phyloP scores from a whole-genome alignment of 2,113 vertebrate species.

The Toxostoma redivivum region DNA sequence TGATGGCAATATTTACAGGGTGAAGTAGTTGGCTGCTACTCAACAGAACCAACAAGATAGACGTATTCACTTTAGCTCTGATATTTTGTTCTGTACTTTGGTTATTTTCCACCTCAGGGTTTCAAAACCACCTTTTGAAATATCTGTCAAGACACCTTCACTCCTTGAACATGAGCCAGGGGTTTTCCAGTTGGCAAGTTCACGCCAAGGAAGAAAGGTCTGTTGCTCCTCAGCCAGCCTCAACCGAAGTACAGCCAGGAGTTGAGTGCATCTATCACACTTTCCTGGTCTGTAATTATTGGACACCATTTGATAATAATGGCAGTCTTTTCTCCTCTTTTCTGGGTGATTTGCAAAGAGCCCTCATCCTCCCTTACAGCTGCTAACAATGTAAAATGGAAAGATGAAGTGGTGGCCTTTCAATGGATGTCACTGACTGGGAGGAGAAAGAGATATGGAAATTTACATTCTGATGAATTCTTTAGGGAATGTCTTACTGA shows the following conservation, averaged over 20 bases:
- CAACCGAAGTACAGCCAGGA: neutral
- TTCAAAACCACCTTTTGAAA: neutral
- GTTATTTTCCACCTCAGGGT: neutral
- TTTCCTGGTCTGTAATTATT: neutral
- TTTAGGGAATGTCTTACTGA: conserved; percentile 28
- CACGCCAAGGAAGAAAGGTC: neutral
- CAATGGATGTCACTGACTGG: conserved; percentile 34
- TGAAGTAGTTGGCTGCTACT: neutral
- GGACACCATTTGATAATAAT: neutral
- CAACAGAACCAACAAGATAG: rapidly evolving
- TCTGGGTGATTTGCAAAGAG: conserved; percentile 37
- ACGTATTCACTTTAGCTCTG: neutral
- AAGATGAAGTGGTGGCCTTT: conserved; percentile 31
- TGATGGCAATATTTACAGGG: neutral
- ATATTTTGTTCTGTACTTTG: neutral
- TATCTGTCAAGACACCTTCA: neutral
- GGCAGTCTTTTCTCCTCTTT: conserved; percentile 19
- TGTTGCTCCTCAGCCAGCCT: neutral
- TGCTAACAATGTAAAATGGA: conserved; percentile 36
- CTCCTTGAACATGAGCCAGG: neutral
- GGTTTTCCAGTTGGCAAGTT: neutral
- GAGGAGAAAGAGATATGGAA: conserved; percentile 36
- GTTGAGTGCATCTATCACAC: neutral
- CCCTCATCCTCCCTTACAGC: conserved; percentile 21
- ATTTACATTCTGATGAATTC: conserved; percentile 53